phyloP scores from a whole-genome alignment of 92 coral and sea anemone species.

The Phenganax subtilis region DNA sequence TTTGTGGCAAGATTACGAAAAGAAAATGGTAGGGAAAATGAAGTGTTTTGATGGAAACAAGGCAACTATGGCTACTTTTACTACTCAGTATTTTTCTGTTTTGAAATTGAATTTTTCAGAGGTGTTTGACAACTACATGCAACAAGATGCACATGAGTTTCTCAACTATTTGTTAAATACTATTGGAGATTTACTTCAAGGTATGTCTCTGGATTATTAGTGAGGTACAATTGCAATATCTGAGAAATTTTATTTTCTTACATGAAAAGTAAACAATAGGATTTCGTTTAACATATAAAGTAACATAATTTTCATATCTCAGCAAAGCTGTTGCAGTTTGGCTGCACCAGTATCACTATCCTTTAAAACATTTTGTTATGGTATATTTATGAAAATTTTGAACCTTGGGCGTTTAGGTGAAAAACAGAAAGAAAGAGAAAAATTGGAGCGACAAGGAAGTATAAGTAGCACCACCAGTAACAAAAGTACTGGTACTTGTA shows the following conservation, averaged over 20 bases:
- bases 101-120: slow-evolving; percentile 45
- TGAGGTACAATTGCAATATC: neutral
- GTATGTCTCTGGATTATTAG: slow-evolving; percentile 33
- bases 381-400: neutral
- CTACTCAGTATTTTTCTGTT: neutral
- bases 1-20: slow-evolving; percentile 93
- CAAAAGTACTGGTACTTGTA: slow-evolving; percentile 29
- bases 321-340: too few species aligned
- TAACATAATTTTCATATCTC: too few species aligned
- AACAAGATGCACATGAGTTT: slow-evolving; percentile 99
- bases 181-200: slow-evolving; percentile 85
- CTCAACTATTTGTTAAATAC: slow-evolving; percentile 85
- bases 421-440: slow-evolving; percentile 81
- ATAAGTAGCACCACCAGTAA: slow-evolving; percentile 66
- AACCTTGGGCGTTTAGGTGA: slow-evolving; percentile 20
- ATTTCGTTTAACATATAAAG: too few species aligned
- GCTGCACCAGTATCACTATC: too few species aligned
- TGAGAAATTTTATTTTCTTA: neutral
- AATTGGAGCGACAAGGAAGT: slow-evolving; percentile 86
- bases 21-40: slow-evolving; percentile 69
- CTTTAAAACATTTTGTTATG: too few species aligned
- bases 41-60: neutral
- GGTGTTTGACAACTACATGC: slow-evolving; percentile 97
- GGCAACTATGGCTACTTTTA: neutral
- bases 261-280: neutral